Conservation (phyloP, 2,888 invertebrate genomes). For the Callyntrura guangdongensis region DNA sequence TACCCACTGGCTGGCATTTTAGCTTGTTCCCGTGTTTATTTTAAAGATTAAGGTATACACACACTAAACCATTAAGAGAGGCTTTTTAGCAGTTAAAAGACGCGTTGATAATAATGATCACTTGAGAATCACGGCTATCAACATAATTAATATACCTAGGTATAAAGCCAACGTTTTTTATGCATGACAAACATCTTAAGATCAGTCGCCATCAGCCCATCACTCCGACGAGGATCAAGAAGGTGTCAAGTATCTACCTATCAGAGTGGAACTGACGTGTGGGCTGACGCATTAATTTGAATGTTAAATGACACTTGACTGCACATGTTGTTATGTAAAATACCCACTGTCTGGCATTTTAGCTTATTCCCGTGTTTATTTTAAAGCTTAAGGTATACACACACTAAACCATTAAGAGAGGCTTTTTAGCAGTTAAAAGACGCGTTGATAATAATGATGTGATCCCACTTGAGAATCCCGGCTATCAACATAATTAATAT, state of each 20-base stretch:
- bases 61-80: background rate
- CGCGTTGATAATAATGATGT: constrained; percentile 24
- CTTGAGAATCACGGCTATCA: constrained; percentile 46
- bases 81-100: background rate
- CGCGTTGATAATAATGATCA: constrained; percentile 29
- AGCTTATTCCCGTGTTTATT: constrained; percentile 36
- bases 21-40: constrained; percentile 36
- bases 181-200: background rate
- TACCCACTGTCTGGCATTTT: constrained; percentile 37
- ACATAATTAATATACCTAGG: background rate
- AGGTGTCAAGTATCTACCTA: constrained; percentile 60
- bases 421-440: background rate
- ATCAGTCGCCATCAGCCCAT: background rate
- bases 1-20: constrained; percentile 24
- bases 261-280: constrained; percentile 46
- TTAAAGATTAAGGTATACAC: background rate
- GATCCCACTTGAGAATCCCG: constrained; percentile 35
- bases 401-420: background rate
- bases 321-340: constrained; percentile 49
- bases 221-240: constrained; percentile 20
- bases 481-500: constrained; percentile 21
- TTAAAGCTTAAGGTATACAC: background rate
- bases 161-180: background rate
- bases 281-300: constrained; percentile 72
- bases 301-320: constrained; percentile 70